Percentiles rank a stretch among this genome's conserved stretches.
These are phyloP conservation scores for Nasonia longicornis DNA, from an alignment of 1,140 invertebrate species.

Conservation along the genomic window DNA sequence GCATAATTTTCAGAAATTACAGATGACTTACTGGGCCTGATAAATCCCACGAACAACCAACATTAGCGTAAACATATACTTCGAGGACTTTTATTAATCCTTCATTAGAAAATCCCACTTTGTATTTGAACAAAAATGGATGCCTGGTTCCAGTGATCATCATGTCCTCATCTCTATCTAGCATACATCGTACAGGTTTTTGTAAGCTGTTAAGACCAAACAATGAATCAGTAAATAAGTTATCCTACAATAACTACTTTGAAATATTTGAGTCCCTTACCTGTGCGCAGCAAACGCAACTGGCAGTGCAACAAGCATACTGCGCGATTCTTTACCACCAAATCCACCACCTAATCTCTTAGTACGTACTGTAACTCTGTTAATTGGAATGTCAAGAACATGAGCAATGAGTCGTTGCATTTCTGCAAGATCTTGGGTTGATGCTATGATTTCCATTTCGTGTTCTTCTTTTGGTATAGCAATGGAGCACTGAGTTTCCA, in stretches of 20 bases:
- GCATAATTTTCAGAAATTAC: not conserved
- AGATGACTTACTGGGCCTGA: slow-evolving; percentile 75
- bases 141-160: slow-evolving; percentile 86
- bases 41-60: slow-evolving; percentile 85
- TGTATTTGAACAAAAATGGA: slow-evolving; percentile 89
- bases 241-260: no score
- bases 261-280: slow-evolving; percentile 44
- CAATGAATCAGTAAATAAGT: no score
- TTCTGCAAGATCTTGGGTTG: slow-evolving; percentile 85
- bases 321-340: slow-evolving; percentile 91
- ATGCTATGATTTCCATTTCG: slow-evolving; percentile 86
- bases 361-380: slow-evolving; percentile 80
- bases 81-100: slow-evolving; percentile 80
- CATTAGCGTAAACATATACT: slow-evolving; percentile 84
- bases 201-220: slow-evolving; percentile 71
- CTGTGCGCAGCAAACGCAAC: slow-evolving; percentile 76
- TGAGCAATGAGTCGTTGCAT: slow-evolving; percentile 79
- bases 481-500: slow-evolving; percentile 85
- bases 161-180: slow-evolving; percentile 96
- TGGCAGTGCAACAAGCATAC: slow-evolving; percentile 73
- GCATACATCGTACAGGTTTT: slow-evolving; percentile 85
- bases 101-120: slow-evolving; percentile 80
- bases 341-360: slow-evolving; percentile 94
- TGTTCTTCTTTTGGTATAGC: slow-evolving; percentile 84
- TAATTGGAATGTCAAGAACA: slow-evolving; percentile 78